Evolutionary conservation across 2,113 vertebrate genomes (phyloP).

Genomic region (Delphinus delphis): DNA sequence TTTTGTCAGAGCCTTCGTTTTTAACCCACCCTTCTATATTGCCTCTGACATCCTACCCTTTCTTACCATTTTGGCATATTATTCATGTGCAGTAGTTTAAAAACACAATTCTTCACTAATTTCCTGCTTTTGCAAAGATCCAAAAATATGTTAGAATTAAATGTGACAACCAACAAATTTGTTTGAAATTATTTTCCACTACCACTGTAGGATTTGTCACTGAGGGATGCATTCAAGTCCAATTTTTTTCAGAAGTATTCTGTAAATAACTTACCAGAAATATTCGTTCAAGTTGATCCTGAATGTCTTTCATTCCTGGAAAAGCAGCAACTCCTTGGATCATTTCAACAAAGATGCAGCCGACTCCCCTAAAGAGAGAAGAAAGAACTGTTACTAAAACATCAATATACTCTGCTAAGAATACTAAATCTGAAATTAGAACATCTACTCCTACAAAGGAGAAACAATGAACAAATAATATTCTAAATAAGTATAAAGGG

Average conservation of each 20-base stretch:
- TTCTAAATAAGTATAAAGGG: not conserved
- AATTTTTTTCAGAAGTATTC: not conserved
- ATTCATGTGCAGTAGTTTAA: not conserved
- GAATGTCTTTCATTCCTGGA: constrained; percentile 99
- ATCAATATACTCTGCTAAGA: not conserved
- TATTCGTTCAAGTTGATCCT: constrained; percentile 98
- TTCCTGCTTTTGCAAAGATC: not conserved
- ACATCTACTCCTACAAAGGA: not conserved
- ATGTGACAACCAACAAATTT: not conserved
- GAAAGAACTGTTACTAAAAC: constrained; percentile 23
- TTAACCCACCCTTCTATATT: not conserved
- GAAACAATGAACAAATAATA: not conserved
- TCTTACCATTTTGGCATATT: not conserved
- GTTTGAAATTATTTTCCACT: constrained; percentile 36
- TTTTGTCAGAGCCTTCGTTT: not conserved
- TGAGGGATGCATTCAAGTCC: not conserved
- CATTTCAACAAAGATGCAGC: constrained; percentile 99
- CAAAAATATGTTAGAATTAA: not conserved
- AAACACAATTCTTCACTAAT: constrained; percentile 39
- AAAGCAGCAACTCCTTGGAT: constrained; percentile 98
- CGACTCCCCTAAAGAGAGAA: constrained; percentile 91
- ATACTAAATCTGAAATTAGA: not conserved
- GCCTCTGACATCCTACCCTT: not conserved
- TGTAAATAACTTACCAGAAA: constrained; percentile 92
- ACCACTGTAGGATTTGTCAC: not conserved